phyloP scores from a whole-genome alignment of 2,113 vertebrate species.

The Anoplopoma fimbria region DNA sequence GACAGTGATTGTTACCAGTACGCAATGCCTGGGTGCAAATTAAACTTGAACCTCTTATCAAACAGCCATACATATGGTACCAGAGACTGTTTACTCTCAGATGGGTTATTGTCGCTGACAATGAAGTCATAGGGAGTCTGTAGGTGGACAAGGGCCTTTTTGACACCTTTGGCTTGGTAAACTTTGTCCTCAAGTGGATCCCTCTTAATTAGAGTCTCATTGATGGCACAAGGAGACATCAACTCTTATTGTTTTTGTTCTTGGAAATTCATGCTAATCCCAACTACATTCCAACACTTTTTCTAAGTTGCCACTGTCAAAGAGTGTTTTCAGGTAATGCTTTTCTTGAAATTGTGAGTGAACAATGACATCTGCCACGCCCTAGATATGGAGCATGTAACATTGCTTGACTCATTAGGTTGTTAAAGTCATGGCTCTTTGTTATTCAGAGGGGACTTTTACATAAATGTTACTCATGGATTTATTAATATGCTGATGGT shows the following conservation, averaged over 20 bases:
- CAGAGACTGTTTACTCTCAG: conserved; percentile 4
- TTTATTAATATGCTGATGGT: not conserved
- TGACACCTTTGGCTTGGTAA: conserved; percentile 19
- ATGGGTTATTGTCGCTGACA: conserved; percentile 20
- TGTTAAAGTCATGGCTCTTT: not conserved
- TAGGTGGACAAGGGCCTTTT: conserved; percentile 45
- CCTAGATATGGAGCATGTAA: not conserved
- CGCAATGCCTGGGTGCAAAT: conserved; percentile 14
- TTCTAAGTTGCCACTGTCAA: not conserved
- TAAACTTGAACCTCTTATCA: not conserved
- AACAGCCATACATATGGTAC: conserved; percentile 21
- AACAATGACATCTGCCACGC: not conserved
- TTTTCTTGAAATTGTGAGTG: conserved; percentile 7
- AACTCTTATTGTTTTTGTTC: not conserved
- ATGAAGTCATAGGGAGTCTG: not conserved
- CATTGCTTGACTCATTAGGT: not conserved
- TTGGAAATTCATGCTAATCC: conserved; percentile 18
- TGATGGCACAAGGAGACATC: conserved; percentile 11
- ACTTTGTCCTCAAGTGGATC: not conserved
- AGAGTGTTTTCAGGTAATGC: not conserved
- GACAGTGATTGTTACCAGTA: not conserved
- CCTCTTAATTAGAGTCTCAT: conserved; percentile 41
- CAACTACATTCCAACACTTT: not conserved
- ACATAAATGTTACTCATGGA: not conserved
- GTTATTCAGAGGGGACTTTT: not conserved